Base-by-base conservation (phyloP, 2,888 invertebrate species). In the Heliconius ethilla region DNA sequence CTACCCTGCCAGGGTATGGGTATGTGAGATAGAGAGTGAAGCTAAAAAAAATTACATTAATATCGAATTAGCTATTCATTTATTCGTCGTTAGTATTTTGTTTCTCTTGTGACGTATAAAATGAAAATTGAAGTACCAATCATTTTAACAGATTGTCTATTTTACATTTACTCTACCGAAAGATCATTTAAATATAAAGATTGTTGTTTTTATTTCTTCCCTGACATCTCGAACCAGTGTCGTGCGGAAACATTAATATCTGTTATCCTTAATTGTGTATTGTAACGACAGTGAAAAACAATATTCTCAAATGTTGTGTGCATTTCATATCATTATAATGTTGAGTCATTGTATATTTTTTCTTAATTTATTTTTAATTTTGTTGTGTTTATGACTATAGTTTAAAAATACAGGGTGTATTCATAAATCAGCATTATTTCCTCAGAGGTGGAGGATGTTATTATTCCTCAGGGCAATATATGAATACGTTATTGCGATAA, bases 401-500 rank as follows among this genome's bases (percentile, higher is more conserved):
- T 59, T n/a, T 37, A 13, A 40, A 15, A 40, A 67, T 37, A 40
- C 40, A 40, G 18, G 13, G 15, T 69, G 69, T 40, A 69, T 69
- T 69, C 69, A 69, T 40, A 69, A 69, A 40, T 67, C 37, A 67
- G 25, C 25, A 69, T 69, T 40, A 69, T 45, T 69, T 27, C 3
- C 40, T 69, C n/a, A 40, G 40, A 69, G 40, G 69, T 69, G 25
- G 40, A 45, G 40, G 69, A 69, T 69, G 70, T 70, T 70, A 55
- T 55, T 70, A 70, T 70, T 55, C 55, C 70, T 70, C 22, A 55
- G 51, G 70, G 29, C 70, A 70, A 29, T 55, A 70, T 70, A 33
- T 70, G 55, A 70, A 55, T 70, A 70, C 70, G 55, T 55, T 70
- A 15, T 70, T 70, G n/a, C 51, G 55, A 55, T 70, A 70, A 69